Base-by-base conservation (phyloP, 1,140 invertebrate species). In the Chelonus insularis region DNA sequence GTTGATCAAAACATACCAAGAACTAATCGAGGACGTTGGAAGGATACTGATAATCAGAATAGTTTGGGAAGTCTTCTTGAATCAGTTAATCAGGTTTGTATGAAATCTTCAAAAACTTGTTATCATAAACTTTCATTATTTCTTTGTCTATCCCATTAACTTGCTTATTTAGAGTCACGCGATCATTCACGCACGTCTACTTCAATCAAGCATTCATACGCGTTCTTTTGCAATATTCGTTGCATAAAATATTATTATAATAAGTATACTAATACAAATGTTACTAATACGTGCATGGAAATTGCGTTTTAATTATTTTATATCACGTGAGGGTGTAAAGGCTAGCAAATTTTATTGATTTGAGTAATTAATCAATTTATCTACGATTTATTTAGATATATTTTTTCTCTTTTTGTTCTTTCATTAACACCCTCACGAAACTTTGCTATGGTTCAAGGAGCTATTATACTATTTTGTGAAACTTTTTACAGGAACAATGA, bases 41-140 rank as follows among this genome's bases (percentile, higher is more conserved):
- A 70, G 1, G 79, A 80, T 8, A 73, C 74, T 0, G 79, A 80
- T 25, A 81, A 76, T 45, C 77, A 79, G 25, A 81, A 80, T 12
- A 80, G 76, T 48, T 62, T 81, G 0, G 78, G 78, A 4, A 81
- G 76, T 34, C 68, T 81, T 6, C 45, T 81, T 3, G 75, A 81
- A 21, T 81, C 79, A 0, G 79, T 81, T 1, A 81, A 81, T 67
- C 79, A 81, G 72, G 79, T 81, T 47, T 65, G 68, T 70, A 68
- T 37, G 52, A n/a, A 32, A 8, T 45, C 8, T 18, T 45, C 18
- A 18, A 20, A 5, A 0, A 29, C 25, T 45, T 34, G 39, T 32
- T 45, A 55, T 36, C 50, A 29, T 3, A 7, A 29, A 29, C 57
- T 48, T 8, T 36, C 4, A 12, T 45, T 47, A 29, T 56, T 34